Percentiles rank a stretch among this genome's conserved stretches.
These are phyloP conservation scores for Eupithecia insigniata DNA, from an alignment of 2,888 invertebrate genomes.

Conservation along the genomic window DNA sequence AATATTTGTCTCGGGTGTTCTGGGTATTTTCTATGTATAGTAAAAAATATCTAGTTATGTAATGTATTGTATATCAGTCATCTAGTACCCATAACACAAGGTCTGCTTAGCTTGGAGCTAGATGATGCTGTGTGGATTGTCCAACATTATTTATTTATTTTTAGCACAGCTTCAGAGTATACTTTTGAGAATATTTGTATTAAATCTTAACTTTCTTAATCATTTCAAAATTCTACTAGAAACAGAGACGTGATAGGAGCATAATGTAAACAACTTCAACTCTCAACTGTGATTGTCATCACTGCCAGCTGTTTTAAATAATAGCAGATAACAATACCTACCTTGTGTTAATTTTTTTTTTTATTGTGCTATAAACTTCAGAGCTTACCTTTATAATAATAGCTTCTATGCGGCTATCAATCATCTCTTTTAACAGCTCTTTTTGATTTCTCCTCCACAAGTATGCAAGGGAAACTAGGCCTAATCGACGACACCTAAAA, in stretches of 20 bases:
- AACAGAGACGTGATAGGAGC: neutral
- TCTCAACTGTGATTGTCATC: neutral
- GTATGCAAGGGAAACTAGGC: slow-evolving; percentile 94
- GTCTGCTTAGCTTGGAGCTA: no score
- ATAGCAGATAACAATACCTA: neutral
- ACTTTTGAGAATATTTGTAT: neutral
- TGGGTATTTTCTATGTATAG: no score
- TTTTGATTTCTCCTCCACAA: slow-evolving; percentile 98
- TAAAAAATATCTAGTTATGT: no score
- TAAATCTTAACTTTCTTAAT: neutral
- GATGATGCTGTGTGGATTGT: no score
- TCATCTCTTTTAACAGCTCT: slow-evolving; percentile 98
- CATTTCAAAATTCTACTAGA: neutral
- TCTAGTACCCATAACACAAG: no score
- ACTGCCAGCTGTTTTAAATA: neutral
- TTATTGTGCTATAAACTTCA: neutral
- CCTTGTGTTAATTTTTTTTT: neutral
- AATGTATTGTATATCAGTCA: no score
- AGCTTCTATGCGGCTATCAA: slow-evolving; percentile 95
- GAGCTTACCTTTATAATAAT: slow-evolving; percentile 95
- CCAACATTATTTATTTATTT: no score
- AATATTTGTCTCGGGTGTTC: no score
- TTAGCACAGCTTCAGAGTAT: neutral
- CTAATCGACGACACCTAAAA: slow-evolving; percentile 93
- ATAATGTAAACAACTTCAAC: neutral